Evolutionary conservation across 2,797 vertebrate genomes (phyloP).

Genomic region (Hapalemur alaotrensis): DNA sequence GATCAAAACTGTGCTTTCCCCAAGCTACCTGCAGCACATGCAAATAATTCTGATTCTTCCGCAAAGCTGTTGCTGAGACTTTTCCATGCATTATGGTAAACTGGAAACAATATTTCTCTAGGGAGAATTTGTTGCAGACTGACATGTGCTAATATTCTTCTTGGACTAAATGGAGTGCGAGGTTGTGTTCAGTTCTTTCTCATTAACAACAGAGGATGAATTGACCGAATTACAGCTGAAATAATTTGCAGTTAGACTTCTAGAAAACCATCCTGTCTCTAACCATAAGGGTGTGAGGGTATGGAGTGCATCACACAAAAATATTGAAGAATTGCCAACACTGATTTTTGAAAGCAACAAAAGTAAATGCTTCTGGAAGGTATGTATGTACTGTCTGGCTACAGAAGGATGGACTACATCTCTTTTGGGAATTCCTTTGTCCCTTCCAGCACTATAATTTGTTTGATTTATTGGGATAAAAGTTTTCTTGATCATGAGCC

Average conservation of each 20-base stretch:
- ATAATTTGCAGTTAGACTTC: slow-evolving; percentile 42
- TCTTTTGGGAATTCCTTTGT: slow-evolving; percentile 50
- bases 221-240: slow-evolving; percentile 8
- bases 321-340: neutral
- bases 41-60: neutral
- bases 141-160: slow-evolving; percentile 28
- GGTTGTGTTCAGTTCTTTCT: slow-evolving; percentile 29
- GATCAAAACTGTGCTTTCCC: neutral
- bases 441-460: neutral
- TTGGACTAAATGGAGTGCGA: slow-evolving; percentile 9
- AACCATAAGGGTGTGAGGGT: neutral
- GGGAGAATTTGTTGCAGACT: neutral
- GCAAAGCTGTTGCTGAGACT: neutral
- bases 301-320: neutral
- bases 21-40: neutral
- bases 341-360: slow-evolving; percentile 15
- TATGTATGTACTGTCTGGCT: neutral
- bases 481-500: slow-evolving; percentile 73
- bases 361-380: neutral
- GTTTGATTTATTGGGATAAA: slow-evolving; percentile 70
- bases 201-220: slow-evolving; percentile 8
- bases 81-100: neutral
- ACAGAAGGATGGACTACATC: neutral
- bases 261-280: slow-evolving; percentile 2
- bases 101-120: slow-evolving; percentile 15